Conservation (phyloP, 2,113 vertebrate species). For the Triplophysa tibetana region DNA sequence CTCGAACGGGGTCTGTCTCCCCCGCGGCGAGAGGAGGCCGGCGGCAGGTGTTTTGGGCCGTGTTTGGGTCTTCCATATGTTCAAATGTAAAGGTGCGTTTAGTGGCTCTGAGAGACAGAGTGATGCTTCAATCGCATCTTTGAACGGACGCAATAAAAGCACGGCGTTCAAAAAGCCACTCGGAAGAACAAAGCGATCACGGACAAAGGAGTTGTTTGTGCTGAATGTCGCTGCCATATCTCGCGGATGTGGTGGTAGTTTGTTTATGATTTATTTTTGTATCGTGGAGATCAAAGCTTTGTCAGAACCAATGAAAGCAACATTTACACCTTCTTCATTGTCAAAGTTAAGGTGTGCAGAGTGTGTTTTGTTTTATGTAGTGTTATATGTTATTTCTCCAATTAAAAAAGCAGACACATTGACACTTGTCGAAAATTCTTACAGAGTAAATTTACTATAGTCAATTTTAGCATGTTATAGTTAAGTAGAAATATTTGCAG, state of each 20-base stretch:
- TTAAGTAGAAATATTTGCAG: too few species aligned
- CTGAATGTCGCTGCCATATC: not conserved
- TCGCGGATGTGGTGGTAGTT: not conserved
- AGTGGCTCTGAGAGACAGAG: conserved; percentile 46
- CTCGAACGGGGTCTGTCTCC: conserved; percentile 34
- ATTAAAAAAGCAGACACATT: too few species aligned
- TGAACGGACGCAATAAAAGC: conserved; percentile 67
- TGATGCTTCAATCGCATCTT: conserved; percentile 52
- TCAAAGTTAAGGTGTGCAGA: not conserved
- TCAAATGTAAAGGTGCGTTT: conserved; percentile 14
- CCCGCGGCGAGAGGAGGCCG: conserved; percentile 29
- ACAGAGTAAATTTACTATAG: too few species aligned
- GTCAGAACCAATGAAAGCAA: not conserved
- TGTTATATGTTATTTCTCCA: too few species aligned
- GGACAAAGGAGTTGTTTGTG: not conserved
- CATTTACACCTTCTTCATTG: not conserved
- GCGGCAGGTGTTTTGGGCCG: conserved; percentile 64
- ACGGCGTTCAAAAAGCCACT: conserved; percentile 67
- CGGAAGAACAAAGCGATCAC: conserved; percentile 61
- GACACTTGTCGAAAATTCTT: too few species aligned
- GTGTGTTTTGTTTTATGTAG: too few species aligned
- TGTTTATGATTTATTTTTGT: not conserved
- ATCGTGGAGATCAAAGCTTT: not conserved
- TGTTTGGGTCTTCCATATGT: conserved; percentile 60
- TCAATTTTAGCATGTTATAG: too few species aligned